Evolutionary conservation across 1,140 invertebrate genomes (phyloP), one percentile per base, ranked within the genome.

Genomic region (Mylabris phalerata): DNA sequence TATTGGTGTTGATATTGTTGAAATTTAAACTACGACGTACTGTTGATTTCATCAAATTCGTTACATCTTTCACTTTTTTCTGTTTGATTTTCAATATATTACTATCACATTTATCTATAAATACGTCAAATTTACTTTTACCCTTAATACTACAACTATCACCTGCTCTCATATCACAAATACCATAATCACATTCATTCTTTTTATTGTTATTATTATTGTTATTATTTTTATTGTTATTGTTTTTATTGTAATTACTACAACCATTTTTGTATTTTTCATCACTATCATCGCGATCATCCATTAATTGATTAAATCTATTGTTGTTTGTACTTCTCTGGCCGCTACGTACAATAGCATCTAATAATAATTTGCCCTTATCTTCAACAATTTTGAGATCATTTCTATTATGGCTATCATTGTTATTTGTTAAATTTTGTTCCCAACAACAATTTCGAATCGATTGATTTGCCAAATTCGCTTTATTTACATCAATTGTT

Each of bases 341-440:
- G 10, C 62, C 67, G 42, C 65, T 69, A 24, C 80, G 69, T 54
- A 81, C 67, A 40, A 81, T 80, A 2, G 79, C 80, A 44, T 78
- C 77, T 43, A 82, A 60, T 38, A 81, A 52, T 51, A 79, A 70
- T 49, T 82, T 77, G n/a, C 78, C 78, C 59, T 81, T 80, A 62
- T 76, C 61, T 46, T 61, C 48, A 10, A 55, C 46, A 9, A 43
- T 57, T 26, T 60, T 69, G 70, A 71, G 68, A 70, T 70, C 68
- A 67, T 65, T 57, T 57, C 62, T 55, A 19, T 19, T 19, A 62
- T 56, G 55, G 41, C 41, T 45, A 27, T 57, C n/a, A 27, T 24
- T 10, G 13, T 47, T 42, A 3, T 42, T 42, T 3, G 10, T 9
- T 42, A 11, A 9, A n/a, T 42, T 42, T n/a, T 42, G 9, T 10